Percentiles rank a stretch among this genome's conserved stretches.
Conservation (phyloP, 2,797 vertebrate species). For the Darevskia nairensis region DNA sequence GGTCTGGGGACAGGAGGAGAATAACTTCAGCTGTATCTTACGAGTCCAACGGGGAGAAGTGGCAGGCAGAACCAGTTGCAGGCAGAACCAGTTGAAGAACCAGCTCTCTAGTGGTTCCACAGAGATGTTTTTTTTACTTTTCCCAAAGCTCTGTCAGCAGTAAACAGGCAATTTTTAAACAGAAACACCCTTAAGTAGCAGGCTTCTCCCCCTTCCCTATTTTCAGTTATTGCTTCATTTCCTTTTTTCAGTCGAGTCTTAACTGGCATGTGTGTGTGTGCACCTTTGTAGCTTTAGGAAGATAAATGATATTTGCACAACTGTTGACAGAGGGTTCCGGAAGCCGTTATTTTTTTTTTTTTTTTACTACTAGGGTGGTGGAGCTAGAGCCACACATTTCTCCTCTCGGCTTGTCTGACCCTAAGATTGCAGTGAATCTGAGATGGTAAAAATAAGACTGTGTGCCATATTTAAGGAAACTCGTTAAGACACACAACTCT, state of each 20-base stretch:
- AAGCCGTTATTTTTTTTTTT: neutral
- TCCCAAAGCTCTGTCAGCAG: slow-evolving; percentile 36
- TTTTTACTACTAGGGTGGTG: neutral
- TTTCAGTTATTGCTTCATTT: slow-evolving; percentile 66
- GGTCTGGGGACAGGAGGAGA: slow-evolving; percentile 80
- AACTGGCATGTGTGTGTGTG: neutral
- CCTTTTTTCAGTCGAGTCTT: slow-evolving; percentile 67
- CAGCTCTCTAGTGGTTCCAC: neutral
- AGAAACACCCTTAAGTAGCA: slow-evolving; percentile 43
- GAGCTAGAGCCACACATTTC: too few relatives aligned
- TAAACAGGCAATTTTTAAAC: slow-evolving; percentile 32
- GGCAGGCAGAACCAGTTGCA: neutral
- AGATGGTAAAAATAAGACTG: neutral
- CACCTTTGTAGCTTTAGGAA: slow-evolving; percentile 60
- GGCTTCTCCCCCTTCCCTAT: slow-evolving; percentile 56
- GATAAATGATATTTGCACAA: slow-evolving; percentile 39
- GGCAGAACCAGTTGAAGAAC: slow-evolving; percentile 15
- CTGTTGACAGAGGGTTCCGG: neutral
- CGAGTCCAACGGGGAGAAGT: slow-evolving; percentile 13
- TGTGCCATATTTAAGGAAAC: neutral
- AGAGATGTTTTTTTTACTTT: slow-evolving; percentile 12
- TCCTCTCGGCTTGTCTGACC: neutral
- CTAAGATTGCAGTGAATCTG: neutral
- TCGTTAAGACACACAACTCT: neutral
- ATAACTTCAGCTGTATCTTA: slow-evolving; percentile 45